Percentiles rank a stretch among this genome's conserved stretches.
phyloP scores from a whole-genome alignment of 2,797 vertebrate genomes.

The Coregonus sp. region DNA sequence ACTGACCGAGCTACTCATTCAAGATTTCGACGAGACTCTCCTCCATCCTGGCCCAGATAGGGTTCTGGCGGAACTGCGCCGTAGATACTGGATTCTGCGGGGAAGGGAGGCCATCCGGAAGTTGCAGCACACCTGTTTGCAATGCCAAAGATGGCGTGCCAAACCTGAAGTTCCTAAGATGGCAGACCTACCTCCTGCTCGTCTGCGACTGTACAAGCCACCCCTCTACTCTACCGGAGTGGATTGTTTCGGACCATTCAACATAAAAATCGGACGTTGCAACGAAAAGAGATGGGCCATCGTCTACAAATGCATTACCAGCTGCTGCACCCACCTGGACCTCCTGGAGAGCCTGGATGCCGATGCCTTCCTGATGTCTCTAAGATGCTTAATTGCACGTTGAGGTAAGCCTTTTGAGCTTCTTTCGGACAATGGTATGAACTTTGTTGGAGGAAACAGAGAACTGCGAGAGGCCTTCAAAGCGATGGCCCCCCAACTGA shows the following conservation, averaged over 20 bases:
- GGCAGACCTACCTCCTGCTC: constrained; percentile 9
- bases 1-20: no score
- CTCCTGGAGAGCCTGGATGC: constrained; percentile 22
- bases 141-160: not conserved
- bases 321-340: constrained; percentile 9
- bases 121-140: not conserved
- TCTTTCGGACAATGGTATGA: constrained; percentile 1
- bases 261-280: not conserved
- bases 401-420: constrained; percentile 1
- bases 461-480: not conserved
- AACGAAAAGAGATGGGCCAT: constrained; percentile 29
- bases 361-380: constrained; percentile 10
- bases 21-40: no score
- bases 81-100: no score
- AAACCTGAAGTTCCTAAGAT: constrained; percentile 9
- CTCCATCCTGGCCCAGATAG: no score
- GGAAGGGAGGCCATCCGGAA: no score
- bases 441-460: constrained; percentile 7
- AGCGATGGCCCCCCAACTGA: not conserved
- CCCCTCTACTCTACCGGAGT: constrained; percentile 26
- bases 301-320: constrained; percentile 26
- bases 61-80: no score
- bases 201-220: not conserved
- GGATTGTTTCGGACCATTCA: constrained; percentile 17
- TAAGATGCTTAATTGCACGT: not conserved